Base-by-base conservation (phyloP, 2,888 invertebrate genomes). In the Pseudococcus longispinus region DNA sequence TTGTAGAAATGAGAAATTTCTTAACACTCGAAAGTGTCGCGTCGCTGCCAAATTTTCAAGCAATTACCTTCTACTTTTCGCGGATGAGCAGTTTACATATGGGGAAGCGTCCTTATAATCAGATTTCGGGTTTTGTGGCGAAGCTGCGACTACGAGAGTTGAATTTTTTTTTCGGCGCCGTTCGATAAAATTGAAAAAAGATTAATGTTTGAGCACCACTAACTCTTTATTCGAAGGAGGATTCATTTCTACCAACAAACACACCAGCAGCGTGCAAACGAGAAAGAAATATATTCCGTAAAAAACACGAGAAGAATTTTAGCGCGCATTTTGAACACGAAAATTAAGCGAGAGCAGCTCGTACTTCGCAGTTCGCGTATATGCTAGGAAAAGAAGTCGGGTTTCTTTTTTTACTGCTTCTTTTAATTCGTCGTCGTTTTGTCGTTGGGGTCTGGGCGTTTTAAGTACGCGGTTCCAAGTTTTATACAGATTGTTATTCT, bases 241-340 rank as follows among this genome's bases (percentile, higher is more conserved):
- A 80, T 80, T 80, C 77, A 26, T 80, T 80, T 80, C 70, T 80
- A 80, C 77, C 32, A 29, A 80, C 77, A 80, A 60, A 60, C 60
- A 60, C 29, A 80, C 77, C 32, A 70, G 77, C 74, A 37, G 77
- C 37, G 37, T 42, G 77, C 77, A 84, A 65, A 84, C 32, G 51
- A 37, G 37, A 65, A 65, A 65, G 84, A 84, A 84, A 84, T 84
- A 84, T 84, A 84, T 84, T 84, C 60, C 51, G 84, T 51, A 84
- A 84, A 84, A 84, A 84, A 84, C 60, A 84, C 60, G 84, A 84
- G 84, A 84, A 65, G 65, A 65, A 84, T 84, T 84, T 55, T 32
- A 84, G 84, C 84, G 84, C 84, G 84, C 84, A 55, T 84, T 65
- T 65, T 65, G 65, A 84, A 84, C 32, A 84, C 84, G 84, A 84